Evolutionary conservation across 2,797 vertebrate genomes (phyloP).

Genomic region (Gadopsis bispinosus): DNA sequence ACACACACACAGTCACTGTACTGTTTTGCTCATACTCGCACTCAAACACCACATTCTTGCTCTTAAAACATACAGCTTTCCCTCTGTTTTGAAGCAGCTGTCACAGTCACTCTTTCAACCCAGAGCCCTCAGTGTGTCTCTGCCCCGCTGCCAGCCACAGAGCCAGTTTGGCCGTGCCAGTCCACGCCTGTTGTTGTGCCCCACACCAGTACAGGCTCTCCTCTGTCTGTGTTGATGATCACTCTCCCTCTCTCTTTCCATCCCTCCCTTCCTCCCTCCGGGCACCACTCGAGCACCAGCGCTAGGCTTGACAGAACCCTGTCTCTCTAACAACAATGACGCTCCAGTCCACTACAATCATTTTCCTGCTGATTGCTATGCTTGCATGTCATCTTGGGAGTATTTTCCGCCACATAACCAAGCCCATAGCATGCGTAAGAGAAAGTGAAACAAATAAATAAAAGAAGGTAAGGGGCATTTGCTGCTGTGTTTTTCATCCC

Average conservation of each 20-base stretch:
- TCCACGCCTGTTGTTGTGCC: conserved; percentile 77
- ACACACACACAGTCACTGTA: conserved; percentile 48
- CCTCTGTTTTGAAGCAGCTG: conserved; percentile 72
- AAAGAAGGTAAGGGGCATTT: conserved; percentile 30
- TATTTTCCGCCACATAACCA: conserved; percentile 33
- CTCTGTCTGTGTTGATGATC: conserved; percentile 78
- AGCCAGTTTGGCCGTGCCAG: conserved; percentile 74
- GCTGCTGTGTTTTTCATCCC: conserved; percentile 60
- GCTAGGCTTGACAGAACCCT: conserved; percentile 53
- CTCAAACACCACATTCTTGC: conserved; percentile 72
- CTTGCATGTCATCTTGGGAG: conserved; percentile 39
- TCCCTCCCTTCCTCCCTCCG: conserved; percentile 36
- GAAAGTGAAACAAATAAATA: conserved; percentile 22
- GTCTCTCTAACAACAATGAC: conserved; percentile 65
- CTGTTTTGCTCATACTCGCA: conserved; percentile 62
- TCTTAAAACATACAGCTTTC: conserved; percentile 71
- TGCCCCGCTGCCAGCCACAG: conserved; percentile 62
- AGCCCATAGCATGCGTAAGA: conserved; percentile 2
- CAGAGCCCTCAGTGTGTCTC: conserved; percentile 47
- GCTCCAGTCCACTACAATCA: conserved; percentile 64
- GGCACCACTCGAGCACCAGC: conserved; percentile 64
- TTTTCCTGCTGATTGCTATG: conserved; percentile 60
- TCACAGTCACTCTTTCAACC: conserved; percentile 62
- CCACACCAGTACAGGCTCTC: conserved; percentile 73
- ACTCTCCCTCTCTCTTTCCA: conserved; percentile 43